Evolutionary conservation across 2,797 vertebrate genomes (phyloP).

Genomic region (Oceanodroma leucorhoa): DNA sequence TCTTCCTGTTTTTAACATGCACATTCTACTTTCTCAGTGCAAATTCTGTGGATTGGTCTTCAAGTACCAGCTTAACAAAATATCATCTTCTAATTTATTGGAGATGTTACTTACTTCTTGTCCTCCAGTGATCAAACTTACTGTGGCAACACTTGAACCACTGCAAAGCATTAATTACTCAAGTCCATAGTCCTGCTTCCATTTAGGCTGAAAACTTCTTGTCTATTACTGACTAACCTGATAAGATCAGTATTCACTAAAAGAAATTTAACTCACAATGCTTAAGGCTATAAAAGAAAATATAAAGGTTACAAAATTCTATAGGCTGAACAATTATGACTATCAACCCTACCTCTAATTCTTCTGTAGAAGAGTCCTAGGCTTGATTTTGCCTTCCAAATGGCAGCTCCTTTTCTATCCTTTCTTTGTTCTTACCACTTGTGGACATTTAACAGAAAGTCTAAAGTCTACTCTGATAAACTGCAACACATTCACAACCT

Average conservation of each 20-base stretch:
- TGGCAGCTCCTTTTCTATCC: background rate
- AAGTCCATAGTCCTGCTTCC: background rate
- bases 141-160: background rate
- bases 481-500: background rate
- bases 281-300: background rate
- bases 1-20: background rate
- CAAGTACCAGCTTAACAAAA: background rate
- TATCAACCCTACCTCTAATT: constrained; percentile 9
- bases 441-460: constrained; percentile 23
- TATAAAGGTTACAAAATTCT: background rate
- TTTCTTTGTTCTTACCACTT: background rate
- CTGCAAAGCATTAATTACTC: background rate
- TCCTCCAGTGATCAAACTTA: background rate
- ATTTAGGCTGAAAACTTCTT: background rate
- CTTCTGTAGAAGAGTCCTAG: background rate
- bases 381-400: constrained; percentile 12
- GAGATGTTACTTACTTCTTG: background rate
- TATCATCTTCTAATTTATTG: background rate
- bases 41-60: background rate
- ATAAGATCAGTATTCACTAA: background rate
- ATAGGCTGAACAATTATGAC: background rate
- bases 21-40: background rate
- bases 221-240: background rate
- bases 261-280: background rate
- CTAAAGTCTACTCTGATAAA: constrained; percentile 53